Percentiles rank a stretch among this genome's conserved stretches.
Conservation (phyloP, 2,888 invertebrate genomes). For the Coelogynopora nodosa region DNA sequence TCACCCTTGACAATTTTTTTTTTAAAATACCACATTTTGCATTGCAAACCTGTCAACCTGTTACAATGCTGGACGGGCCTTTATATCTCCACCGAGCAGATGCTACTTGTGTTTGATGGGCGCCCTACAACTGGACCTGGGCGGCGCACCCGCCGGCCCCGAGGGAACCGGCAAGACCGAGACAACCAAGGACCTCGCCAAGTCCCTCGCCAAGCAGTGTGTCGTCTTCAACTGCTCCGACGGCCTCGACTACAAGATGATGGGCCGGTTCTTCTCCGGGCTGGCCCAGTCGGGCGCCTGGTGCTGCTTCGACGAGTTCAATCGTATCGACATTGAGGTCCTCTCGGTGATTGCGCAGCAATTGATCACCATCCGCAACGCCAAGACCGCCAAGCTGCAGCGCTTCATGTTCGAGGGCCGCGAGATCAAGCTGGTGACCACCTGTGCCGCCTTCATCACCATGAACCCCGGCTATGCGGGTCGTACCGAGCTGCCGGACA, state of each 20-base stretch:
- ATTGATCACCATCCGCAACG: conserved; percentile 79
- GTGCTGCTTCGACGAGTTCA: conserved; percentile 89
- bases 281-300: conserved; percentile 83
- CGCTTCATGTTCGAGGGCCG: conserved; percentile 83
- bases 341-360: conserved; percentile 84
- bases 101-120: conserved; percentile 86
- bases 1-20: too few species aligned
- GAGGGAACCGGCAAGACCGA: conserved; percentile 83
- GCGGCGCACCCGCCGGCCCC: conserved; percentile 82
- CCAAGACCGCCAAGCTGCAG: conserved; percentile 70
- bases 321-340: conserved; percentile 83
- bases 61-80: too few species aligned
- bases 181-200: conserved; percentile 82
- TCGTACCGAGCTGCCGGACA: conserved; percentile 80
- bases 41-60: too few species aligned
- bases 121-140: conserved; percentile 77
- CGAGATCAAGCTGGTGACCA: conserved; percentile 75
- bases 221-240: conserved; percentile 88
- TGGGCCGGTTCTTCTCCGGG: conserved; percentile 85
- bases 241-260: conserved; percentile 72
- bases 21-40: too few species aligned
- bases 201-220: conserved; percentile 80
- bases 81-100: conserved; percentile 61
- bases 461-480: conserved; percentile 91
- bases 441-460: conserved; percentile 80